Evolutionary conservation across 2,888 invertebrate genomes (phyloP).

Genomic region (Cylindroiulus punctatus): DNA sequence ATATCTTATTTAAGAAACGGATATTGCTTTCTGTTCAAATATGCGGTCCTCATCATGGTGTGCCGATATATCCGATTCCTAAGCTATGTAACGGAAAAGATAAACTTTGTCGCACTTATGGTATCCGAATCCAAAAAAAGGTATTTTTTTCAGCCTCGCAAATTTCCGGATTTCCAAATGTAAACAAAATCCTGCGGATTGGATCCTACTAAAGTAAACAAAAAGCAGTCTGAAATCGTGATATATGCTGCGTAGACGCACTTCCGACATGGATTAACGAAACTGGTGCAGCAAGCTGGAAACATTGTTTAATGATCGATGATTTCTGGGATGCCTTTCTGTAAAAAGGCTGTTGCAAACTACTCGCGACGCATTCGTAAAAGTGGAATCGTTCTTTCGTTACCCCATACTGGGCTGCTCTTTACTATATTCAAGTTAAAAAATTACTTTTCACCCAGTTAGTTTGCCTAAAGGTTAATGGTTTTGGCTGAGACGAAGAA

Average conservation of each 20-base stretch:
- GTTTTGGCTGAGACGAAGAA: no score
- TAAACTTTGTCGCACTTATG: background rate
- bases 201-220: background rate
- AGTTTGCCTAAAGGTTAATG: no score
- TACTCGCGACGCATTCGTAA: background rate
- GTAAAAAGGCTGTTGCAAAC: background rate
- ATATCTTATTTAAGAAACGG: no score
- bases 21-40: background rate
- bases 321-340: background rate
- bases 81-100: background rate
- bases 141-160: background rate
- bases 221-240: background rate
- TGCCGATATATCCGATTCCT: background rate
- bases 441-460: no score
- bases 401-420: background rate
- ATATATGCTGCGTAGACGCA: background rate
- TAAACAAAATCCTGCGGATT: background rate
- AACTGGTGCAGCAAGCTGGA: background rate
- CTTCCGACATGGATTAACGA: conserved; percentile 16
- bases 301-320: background rate
- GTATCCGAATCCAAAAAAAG: background rate
- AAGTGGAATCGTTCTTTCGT: background rate
- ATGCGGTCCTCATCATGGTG: background rate
- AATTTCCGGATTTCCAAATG: conserved; percentile 10
- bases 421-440: background rate